Evolutionary conservation across 2,113 vertebrate genomes (phyloP), one percentile per base, ranked within the genome.

Genomic region (Okapia johnstoni): DNA sequence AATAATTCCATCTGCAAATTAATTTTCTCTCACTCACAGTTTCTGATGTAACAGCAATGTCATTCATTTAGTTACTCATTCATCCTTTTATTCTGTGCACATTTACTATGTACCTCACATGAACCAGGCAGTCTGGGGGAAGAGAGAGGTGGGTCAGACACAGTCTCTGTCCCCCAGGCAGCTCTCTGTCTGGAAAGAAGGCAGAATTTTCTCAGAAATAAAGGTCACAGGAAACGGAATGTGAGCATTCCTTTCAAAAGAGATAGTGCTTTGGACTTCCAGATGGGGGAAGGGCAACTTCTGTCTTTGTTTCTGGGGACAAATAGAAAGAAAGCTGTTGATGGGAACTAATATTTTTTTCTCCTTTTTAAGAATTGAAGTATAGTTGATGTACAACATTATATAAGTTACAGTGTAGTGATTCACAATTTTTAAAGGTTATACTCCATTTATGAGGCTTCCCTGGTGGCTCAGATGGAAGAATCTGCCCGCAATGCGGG

Each of bases 1-100:
- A 93, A 89, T 96, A 97, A 96, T 96, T 97, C 90, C 93, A 90
- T 95, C 96, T 96, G 96, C 90, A 97, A 96, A 97, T 97, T 97
- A 97, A 98, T 98, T 97, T 97, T 87, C 76, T 87, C 54, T 94
- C 80, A 33, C 90, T 96, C 77, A 81, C 43, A 87, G 93, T 87
- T 94, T 93, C 94, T 92, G 93, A 97, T 89, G 55, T 94, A 92
- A 88, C 76, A 40, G 84, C 86, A 92, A 30, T 92, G 73, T 40
- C 94, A 88, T 94, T 94, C 96, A 84, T 50, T 85, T 40, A 36
- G 52, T 70, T 88, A 87, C 60, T 94, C 97, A 97, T 55, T 97
- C 95, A 83, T 92, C 85, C 43, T 48, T 83, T 60, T 54, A 83
- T 52, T 79, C 60, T 7, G 54, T 5, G 57, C 48, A 33, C 21